phyloP scores from a whole-genome alignment of 2,888 invertebrate species.

The Drosophila niveifrons region DNA sequence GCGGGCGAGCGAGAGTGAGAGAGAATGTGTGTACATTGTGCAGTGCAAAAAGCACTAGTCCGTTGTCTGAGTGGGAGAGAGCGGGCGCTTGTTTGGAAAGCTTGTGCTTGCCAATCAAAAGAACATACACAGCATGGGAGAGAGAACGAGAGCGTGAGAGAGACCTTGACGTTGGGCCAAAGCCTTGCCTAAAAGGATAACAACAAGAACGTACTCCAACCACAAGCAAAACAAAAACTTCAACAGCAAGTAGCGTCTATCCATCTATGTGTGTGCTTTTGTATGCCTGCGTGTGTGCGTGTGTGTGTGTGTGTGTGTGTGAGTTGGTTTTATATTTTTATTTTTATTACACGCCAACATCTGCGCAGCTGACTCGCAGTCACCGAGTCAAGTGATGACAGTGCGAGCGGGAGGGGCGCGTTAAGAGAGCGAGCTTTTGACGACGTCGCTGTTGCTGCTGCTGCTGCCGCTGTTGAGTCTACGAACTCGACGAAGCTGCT shows the following conservation, averaged over 20 bases:
- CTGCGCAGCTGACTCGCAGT: conserved; percentile 45
- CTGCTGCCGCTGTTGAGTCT: conserved; percentile 54
- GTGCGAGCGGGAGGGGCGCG: conserved; percentile 13
- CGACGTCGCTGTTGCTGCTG: conserved; percentile 18
- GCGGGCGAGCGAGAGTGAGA: conserved; percentile 1
- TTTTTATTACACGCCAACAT: conserved; percentile 52
- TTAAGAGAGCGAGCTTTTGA: conserved; percentile 32
- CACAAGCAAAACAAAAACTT: conserved; percentile 4
- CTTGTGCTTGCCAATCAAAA: conserved; percentile 11
- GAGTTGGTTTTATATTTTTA: conserved; percentile 13
- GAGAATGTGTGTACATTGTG: conserved; percentile 4
- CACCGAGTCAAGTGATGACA: conserved; percentile 14
- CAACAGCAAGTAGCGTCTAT: conserved; percentile 10
- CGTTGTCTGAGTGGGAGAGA: conserved; percentile 23
- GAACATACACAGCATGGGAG: background rate
- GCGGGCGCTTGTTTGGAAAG: conserved; percentile 31
- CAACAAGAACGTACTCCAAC: conserved; percentile 4
- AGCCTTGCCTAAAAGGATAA: conserved; percentile 55
- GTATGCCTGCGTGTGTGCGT: no score
- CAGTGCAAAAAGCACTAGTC: conserved; percentile 16
- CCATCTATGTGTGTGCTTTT: conserved; percentile 15
- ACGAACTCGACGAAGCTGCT: conserved; percentile 50
- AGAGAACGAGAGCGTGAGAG: background rate
- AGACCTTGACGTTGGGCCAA: conserved; percentile 43
- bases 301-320: conserved; percentile 18